A percentile compares a stretch with the other conserved stretches of the same genome.
These are phyloP conservation scores for Melitaea cinxia DNA, from an alignment of 1,140 invertebrate genomes.

Conservation along the genomic window DNA sequence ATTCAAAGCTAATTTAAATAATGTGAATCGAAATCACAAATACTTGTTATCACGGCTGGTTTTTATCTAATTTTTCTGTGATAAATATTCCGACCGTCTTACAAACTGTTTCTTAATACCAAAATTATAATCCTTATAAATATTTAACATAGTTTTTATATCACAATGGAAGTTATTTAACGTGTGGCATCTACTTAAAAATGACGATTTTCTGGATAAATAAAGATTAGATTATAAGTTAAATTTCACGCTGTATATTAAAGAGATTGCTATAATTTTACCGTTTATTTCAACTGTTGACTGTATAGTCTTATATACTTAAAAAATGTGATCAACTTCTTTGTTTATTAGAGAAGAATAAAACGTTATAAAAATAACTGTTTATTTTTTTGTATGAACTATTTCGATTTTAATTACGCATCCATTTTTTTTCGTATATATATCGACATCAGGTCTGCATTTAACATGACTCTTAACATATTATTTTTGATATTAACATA, in stretches of 20 bases:
- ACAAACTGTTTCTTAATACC: constrained; percentile 1
- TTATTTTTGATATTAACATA: no score
- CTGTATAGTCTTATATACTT: constrained; percentile 23
- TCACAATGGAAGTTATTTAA: neutral
- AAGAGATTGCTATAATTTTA: constrained; percentile 12
- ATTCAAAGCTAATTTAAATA: neutral
- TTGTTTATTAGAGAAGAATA: constrained; percentile 60
- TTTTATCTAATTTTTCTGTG: constrained; percentile 58
- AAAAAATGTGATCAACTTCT: constrained; percentile 47
- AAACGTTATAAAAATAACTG: constrained; percentile 42
- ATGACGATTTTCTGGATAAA: neutral
- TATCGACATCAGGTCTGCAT: no score
- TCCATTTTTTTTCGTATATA: no score
- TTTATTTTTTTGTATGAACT: constrained; percentile 3
- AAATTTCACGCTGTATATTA: neutral
- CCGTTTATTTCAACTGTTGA: constrained; percentile 14
- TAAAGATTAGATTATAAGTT: neutral
- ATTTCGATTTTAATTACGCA: no score
- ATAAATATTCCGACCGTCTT: constrained; percentile 37
- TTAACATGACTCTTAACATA: no score
- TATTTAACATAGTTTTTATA: neutral
- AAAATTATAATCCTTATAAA: no score
- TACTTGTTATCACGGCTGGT: constrained; percentile 16
- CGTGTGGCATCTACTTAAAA: neutral
- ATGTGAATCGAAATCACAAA: neutral